phyloP scores from a whole-genome alignment of 2,888 invertebrate genomes.

The Neria commutata region DNA sequence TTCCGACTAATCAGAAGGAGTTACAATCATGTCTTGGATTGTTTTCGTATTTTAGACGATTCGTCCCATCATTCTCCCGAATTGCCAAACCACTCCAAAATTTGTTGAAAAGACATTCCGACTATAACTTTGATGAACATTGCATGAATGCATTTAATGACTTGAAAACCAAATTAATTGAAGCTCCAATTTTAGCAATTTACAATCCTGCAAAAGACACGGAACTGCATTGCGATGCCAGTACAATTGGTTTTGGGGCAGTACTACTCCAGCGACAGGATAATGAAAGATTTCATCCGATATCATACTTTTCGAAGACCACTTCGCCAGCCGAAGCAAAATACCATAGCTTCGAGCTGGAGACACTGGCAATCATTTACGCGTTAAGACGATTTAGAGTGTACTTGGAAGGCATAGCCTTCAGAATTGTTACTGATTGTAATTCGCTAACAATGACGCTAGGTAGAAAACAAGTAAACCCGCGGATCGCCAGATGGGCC shows the following conservation, averaged over 20 bases:
- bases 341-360: slow-evolving; percentile 49
- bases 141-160: not conserved
- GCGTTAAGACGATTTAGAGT: slow-evolving; percentile 15
- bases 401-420: slow-evolving; percentile 20
- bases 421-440: slow-evolving; percentile 24
- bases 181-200: not conserved
- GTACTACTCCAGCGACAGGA: slow-evolving; percentile 10
- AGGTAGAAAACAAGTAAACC: slow-evolving; percentile 40
- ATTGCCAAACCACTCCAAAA: slow-evolving; percentile 12
- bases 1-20: slow-evolving; percentile 7
- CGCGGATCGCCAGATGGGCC: slow-evolving; percentile 17
- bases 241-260: slow-evolving; percentile 11
- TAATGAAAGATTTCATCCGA: slow-evolving; percentile 12
- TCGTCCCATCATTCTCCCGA: slow-evolving; percentile 13
- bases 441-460: slow-evolving; percentile 24
- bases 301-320: slow-evolving; percentile 10
- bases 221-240: slow-evolving; percentile 1
- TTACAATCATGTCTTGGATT: slow-evolving; percentile 18
- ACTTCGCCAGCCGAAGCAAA: slow-evolving; percentile 16
- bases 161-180: not conserved
- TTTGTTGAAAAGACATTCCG: slow-evolving; percentile 4
- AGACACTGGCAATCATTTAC: slow-evolving; percentile 36
- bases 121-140: slow-evolving; percentile 1
- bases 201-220: not conserved
- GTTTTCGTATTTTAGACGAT: slow-evolving; percentile 17